Percentiles rank a stretch among this genome's conserved stretches.
Evolutionary conservation across 2,113 vertebrate genomes (phyloP).

Genomic region (Penelope pileata): DNA sequence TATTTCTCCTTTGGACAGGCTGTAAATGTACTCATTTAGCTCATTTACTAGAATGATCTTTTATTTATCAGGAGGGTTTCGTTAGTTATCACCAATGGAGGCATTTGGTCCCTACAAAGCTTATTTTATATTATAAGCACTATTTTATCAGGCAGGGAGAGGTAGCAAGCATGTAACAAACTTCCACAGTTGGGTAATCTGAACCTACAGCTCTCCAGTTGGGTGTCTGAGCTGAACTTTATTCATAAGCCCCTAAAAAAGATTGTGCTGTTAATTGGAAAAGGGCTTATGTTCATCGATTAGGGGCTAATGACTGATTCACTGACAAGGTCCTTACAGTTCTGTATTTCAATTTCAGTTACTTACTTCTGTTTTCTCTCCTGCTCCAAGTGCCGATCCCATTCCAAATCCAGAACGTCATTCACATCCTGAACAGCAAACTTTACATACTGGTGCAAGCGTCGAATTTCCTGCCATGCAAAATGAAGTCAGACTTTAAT

Average conservation of each 20-base stretch:
- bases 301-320: background rate
- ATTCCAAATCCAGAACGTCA: constrained; percentile 92
- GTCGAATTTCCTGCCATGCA: constrained; percentile 87
- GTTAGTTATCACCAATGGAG: background rate
- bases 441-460: constrained; percentile 91
- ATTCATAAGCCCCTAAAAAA: background rate
- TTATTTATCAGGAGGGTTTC: background rate
- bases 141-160: background rate
- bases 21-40: background rate
- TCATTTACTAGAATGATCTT: background rate
- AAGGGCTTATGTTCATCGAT: background rate
- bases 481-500: background rate
- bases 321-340: background rate
- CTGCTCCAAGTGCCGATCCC: constrained; percentile 92
- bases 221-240: background rate
- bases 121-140: background rate
- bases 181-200: fast-evolving
- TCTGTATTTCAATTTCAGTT: background rate
- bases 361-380: constrained; percentile 89
- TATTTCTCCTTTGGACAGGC: background rate
- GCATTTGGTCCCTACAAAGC: background rate
- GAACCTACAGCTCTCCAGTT: background rate
- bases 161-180: background rate
- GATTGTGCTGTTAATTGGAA: background rate
- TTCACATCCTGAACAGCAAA: constrained; percentile 96